Evolutionary conservation across 2,113 vertebrate species (phyloP).

Genomic region (Hippoglossus stenolepis): DNA sequence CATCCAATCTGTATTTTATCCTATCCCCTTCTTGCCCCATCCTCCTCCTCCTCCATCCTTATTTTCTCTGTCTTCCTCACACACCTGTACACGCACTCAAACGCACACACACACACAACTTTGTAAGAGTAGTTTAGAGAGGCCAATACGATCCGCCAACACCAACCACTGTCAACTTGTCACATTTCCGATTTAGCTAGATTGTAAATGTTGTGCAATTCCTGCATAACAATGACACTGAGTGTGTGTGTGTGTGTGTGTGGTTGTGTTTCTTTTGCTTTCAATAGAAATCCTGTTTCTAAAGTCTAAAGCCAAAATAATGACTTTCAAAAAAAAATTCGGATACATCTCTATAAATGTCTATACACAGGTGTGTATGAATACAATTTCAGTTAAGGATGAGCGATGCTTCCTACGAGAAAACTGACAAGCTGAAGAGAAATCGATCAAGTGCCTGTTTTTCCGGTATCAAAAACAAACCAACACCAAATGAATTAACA

Average conservation of each 20-base stretch:
- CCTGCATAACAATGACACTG: conserved; percentile 64
- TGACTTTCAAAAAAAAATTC: too few species aligned
- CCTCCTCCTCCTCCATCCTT: conserved; percentile 35
- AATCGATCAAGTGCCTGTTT: background rate
- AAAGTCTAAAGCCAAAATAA: too few species aligned
- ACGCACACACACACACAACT: conserved; percentile 9
- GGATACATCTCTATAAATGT: too few species aligned
- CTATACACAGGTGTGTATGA: background rate
- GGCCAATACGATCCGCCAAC: conserved; percentile 30
- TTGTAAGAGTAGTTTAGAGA: conserved; percentile 65
- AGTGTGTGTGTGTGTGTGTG: background rate
- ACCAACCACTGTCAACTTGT: conserved; percentile 73
- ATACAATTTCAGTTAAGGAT: background rate
- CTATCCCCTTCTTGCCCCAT: conserved; percentile 49
- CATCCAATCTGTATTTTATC: conserved; percentile 39
- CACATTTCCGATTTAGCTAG: conserved; percentile 62
- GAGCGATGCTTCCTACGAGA: background rate
- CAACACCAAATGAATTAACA: background rate
- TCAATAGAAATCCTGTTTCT: background rate
- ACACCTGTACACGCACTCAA: background rate
- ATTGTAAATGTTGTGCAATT: conserved; percentile 67
- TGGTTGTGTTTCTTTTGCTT: background rate
- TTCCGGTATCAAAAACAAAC: background rate
- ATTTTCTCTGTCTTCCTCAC: conserved; percentile 34
- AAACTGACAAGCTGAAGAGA: background rate